Percentiles rank a stretch among this genome's conserved stretches.
phyloP scores from a whole-genome alignment of 1,140 invertebrate species.

The Streblospio benedicti region DNA sequence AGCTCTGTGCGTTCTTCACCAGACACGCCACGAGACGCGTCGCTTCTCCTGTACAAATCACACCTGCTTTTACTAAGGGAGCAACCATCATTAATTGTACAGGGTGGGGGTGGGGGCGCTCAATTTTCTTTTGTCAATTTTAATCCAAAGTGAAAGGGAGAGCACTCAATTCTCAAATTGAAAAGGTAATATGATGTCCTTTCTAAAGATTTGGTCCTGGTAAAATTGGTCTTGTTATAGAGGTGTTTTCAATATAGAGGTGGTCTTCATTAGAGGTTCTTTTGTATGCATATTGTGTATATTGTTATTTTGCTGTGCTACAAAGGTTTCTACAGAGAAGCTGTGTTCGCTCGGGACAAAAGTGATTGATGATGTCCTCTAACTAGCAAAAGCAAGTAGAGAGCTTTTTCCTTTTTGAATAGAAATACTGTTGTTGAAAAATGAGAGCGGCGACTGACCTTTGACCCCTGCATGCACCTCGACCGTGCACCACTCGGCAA shows the following conservation, averaged over 20 bases:
- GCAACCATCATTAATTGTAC: not conserved
- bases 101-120: not conserved
- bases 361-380: no score
- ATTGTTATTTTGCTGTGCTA: not conserved
- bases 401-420: not conserved
- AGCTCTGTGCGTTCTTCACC: constrained; percentile 62
- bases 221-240: not conserved
- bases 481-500: constrained; percentile 69
- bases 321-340: not conserved
- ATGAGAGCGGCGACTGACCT: constrained; percentile 26
- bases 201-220: not conserved
- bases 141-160: not conserved
- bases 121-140: not conserved
- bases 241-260: no score
- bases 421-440: not conserved
- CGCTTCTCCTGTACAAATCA: constrained; percentile 58
- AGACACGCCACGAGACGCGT: constrained; percentile 71
- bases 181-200: not conserved
- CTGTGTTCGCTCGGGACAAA: no score
- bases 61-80: not conserved
- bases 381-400: not conserved
- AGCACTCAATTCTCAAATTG: not conserved
- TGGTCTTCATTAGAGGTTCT: no score
- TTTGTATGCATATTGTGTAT: no score
- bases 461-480: constrained; percentile 74